Conservation (phyloP, 2,113 vertebrate species). For the Onychostoma macrolepis region DNA sequence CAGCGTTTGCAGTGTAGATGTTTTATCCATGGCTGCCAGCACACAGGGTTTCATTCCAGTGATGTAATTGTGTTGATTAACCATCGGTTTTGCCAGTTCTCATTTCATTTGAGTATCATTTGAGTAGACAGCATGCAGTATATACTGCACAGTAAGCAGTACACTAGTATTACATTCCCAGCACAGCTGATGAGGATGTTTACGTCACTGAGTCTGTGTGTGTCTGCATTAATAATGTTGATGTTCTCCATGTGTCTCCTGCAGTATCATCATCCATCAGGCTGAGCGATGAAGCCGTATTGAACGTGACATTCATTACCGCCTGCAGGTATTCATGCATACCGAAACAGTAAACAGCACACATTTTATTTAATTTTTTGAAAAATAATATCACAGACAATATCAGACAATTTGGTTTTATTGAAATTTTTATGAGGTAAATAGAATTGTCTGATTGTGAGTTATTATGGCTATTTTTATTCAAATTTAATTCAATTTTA, state of each 20-base stretch:
- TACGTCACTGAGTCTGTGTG: background rate
- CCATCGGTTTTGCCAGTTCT: background rate
- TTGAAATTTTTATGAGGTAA: background rate
- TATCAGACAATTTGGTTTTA: background rate
- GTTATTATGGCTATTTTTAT: background rate
- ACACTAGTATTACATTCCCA: background rate
- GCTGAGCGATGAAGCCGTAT: background rate
- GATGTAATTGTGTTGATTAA: background rate
- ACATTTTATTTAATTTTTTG: background rate
- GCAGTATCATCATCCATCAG: slow-evolving; percentile 14
- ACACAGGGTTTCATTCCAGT: background rate
- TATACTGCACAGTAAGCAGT: background rate
- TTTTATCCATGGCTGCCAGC: background rate
- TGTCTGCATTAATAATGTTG: slow-evolving; percentile 1
- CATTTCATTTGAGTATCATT: background rate
- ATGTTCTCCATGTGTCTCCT: background rate
- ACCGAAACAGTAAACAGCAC: background rate
- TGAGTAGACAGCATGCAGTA: background rate
- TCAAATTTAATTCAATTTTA: too few species aligned
- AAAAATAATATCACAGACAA: background rate
- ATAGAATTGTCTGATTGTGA: background rate
- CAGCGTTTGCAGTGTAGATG: background rate
- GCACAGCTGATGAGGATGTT: background rate
- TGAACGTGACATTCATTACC: background rate
- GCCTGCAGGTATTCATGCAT: background rate